Conservation (phyloP, 2,888 invertebrate genomes). For the Hermaeophaga mercurialis region DNA sequence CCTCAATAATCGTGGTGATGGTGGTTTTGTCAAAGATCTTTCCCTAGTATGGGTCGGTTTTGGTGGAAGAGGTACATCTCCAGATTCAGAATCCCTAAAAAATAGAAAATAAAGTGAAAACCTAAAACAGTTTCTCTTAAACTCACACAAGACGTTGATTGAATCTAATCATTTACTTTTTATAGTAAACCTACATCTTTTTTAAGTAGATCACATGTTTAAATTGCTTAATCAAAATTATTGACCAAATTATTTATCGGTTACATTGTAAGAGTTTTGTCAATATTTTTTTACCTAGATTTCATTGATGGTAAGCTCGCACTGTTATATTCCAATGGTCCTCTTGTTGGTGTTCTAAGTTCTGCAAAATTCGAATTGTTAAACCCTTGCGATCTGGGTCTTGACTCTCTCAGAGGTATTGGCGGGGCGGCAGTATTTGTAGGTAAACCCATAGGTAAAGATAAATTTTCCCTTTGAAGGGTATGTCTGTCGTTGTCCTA, state of each 20-base stretch:
- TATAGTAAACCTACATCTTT: no score
- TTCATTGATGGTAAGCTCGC: constrained; percentile 58
- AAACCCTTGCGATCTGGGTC: constrained; percentile 66
- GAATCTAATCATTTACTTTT: no score
- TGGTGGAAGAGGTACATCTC: constrained; percentile 59
- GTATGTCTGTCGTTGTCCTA: constrained; percentile 46
- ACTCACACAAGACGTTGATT: no score
- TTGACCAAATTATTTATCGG: no score
- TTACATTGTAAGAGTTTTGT: no score
- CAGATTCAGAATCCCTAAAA: constrained; percentile 49
- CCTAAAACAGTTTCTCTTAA: no score
- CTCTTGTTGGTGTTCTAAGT: constrained; percentile 56
- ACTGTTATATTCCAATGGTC: constrained; percentile 54
- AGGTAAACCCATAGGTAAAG: constrained; percentile 52
- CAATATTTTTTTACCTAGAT: constrained; percentile 48
- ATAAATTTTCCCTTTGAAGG: constrained; percentile 54
- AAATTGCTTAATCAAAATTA: no score
- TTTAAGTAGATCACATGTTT: no score
- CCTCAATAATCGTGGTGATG: constrained; percentile 61
- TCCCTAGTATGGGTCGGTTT: constrained; percentile 58
- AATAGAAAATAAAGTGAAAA: no score
- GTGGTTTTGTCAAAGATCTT: constrained; percentile 61
- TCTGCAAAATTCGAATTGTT: constrained; percentile 55
- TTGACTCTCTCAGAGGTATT: constrained; percentile 64
- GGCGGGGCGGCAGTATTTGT: constrained; percentile 60